Evolutionary conservation across 1,140 invertebrate species (phyloP), one percentile per base, ranked within the genome.

Genomic region (Drosophila tsacasi): DNA sequence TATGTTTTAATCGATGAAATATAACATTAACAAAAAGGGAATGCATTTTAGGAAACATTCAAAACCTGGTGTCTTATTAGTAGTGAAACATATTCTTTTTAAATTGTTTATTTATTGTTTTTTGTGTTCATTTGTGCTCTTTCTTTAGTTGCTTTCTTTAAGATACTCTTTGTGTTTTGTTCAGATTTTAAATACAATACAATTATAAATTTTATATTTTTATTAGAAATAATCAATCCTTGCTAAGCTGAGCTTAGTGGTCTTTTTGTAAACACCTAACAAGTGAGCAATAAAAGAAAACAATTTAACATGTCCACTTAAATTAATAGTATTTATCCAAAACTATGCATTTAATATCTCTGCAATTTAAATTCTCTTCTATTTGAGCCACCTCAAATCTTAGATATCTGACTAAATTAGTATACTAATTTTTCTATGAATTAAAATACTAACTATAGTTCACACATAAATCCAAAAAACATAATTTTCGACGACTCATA

Each of bases 381-480:
- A 17, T 6, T 55, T 37, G 3, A 2, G 7, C 27, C 30, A 21
- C n/a, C 32, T 5, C 13, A 3, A 23, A 10, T 10, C 13, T 37
- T 52, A 19, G 5, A 7, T 15, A 54, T 19, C 6, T 35, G 8
- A 32, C 50, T 54, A 54, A 52, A 52, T 50, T 19, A 30, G 1
- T 52, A 32, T 3, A 32, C 19, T 54, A 32, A 35, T 0, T 32
- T 55, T 2, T 55, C 17, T 23, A 37, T 35, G 3, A 21, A 55
- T 3, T 54, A 35, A 32, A 32, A 52, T 17, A 7, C 23, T 19
- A 52, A 25, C 40, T 50, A 23, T 0, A 21, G 19, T 25, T 27
- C 23, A 63, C 21, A 39, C 27, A 42, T 15, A 25, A 21, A 32
- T 17, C 39, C 15, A 50, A 59, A 49, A 30, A 37, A 72, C 50